Base-by-base conservation (phyloP, 2,797 vertebrate species). In the Falco novaeseelandiae region DNA sequence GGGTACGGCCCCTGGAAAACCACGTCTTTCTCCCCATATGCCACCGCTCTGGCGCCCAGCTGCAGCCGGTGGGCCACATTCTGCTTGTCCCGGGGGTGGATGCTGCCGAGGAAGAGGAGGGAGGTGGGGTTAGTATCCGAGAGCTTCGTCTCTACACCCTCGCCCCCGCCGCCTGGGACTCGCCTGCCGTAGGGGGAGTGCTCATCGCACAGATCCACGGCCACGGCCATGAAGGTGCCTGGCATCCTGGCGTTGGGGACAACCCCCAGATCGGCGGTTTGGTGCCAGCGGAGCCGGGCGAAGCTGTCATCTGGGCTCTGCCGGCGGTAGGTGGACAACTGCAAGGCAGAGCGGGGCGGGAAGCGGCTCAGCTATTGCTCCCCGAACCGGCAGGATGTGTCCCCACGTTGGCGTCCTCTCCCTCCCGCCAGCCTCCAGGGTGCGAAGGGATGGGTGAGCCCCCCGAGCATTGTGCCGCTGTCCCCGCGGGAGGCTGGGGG, bases 161-260 rank as follows among this genome's bases (percentile, higher is more conserved):
- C 49, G 9, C 2, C 25, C 17, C 10, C 6, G 0, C 42, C 5
- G 1, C 51, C 51, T 1, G 1, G 52, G 22, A 34, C 97, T 90
- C 97, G 98, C 99, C 98, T 98, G 97, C 98, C 98, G 6, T 97
- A 99, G 13, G 99, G 99, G 1, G 99, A 99, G 1, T 0, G 70
- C 46, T 96, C 90, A 74, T 99, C 99, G 0, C 99, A 97, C 38
- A 99, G 97, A 92, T 99, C 99, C 94, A 99, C 67, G 12, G 99
- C 97, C 15, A 99, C 99, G 0, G 99, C 99, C 99, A 99, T 99
- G 96, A 99, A 99, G 21, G 99, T 99, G 70, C 96, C 96, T n/a
- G 97, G 97, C 99, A 99, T 99, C 93, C 89, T 98, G 23, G 21
- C 1, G 25, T 99, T 99, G 29, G 99, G 99, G 19, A 96, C 98